Conservation (phyloP, 2,113 vertebrate genomes). For the Grus americana region DNA sequence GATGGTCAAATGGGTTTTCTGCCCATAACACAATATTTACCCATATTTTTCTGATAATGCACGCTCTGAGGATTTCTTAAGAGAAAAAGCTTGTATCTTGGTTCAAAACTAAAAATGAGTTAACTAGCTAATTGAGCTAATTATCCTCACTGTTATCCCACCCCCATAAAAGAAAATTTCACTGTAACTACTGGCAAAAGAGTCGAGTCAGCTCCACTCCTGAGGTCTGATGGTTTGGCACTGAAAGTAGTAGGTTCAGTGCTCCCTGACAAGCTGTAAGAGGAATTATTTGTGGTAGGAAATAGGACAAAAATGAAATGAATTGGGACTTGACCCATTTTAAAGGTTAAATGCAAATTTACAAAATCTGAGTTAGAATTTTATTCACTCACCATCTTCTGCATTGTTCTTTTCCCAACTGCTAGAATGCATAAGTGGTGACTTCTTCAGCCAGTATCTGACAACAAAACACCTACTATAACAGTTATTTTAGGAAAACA, state of each 20-base stretch:
- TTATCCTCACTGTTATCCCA: neutral
- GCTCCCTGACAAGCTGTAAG: neutral
- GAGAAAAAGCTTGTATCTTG: neutral
- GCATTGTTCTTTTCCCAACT: accelerated
- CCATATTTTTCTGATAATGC: neutral
- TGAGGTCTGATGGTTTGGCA: neutral
- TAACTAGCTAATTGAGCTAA: neutral
- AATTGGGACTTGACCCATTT: neutral
- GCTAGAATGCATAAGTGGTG: neutral
- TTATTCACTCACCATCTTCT: neutral
- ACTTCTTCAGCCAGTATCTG: neutral
- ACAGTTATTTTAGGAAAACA: neutral
- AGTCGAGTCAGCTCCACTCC: neutral
- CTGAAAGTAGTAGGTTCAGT: neutral
- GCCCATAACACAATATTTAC: accelerated
- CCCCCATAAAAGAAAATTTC: neutral
- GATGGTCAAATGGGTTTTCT: neutral
- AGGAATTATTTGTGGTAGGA: neutral
- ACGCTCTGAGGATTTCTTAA: neutral
- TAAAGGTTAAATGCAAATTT: neutral
- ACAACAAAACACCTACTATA: neutral
- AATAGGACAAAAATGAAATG: neutral
- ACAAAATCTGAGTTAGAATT: neutral
- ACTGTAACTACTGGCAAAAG: neutral
- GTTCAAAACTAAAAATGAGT: neutral